phyloP scores from a whole-genome alignment of 1,140 invertebrate genomes.

The Melipona quadrifasciata region DNA sequence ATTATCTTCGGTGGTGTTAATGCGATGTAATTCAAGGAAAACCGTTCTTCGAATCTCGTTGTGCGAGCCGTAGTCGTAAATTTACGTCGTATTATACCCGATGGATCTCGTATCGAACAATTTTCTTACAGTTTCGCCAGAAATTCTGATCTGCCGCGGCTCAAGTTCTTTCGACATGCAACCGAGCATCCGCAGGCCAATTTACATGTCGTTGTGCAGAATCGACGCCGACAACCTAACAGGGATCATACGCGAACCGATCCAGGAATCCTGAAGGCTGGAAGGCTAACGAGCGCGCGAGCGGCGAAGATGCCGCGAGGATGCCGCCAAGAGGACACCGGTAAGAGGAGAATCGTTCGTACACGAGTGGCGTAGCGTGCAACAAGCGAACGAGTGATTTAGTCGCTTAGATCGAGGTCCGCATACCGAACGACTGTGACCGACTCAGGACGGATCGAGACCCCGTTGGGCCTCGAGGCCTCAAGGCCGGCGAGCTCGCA shows the following conservation, averaged over 20 bases:
- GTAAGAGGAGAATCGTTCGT: conserved; percentile 50
- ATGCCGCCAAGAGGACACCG: not conserved
- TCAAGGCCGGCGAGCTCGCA: conserved; percentile 69
- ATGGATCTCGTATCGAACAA: not conserved
- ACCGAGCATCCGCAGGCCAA: not conserved
- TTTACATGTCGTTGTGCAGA: not conserved
- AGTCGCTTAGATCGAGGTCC: conserved; percentile 67
- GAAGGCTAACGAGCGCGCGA: not conserved
- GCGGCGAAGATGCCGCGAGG: not conserved
- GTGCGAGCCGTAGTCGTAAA: not conserved
- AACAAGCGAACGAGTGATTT: conserved; percentile 62
- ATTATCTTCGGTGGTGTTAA: not conserved
- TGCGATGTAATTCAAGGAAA: not conserved
- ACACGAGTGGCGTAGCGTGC: conserved; percentile 60
- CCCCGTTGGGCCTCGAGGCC: conserved; percentile 64
- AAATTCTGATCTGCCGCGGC: not conserved
- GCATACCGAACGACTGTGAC: conserved; percentile 68
- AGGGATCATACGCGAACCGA: conserved; percentile 7
- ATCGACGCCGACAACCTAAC: not conserved
- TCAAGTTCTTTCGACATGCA: not conserved
- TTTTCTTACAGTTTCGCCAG: not conserved
- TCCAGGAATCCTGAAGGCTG: not conserved
- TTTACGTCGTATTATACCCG: not conserved
- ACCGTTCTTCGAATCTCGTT: not conserved
- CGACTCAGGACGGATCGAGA: conserved; percentile 66